phyloP scores from a whole-genome alignment of 1,140 invertebrate genomes.

The Anastrepha obliqua region DNA sequence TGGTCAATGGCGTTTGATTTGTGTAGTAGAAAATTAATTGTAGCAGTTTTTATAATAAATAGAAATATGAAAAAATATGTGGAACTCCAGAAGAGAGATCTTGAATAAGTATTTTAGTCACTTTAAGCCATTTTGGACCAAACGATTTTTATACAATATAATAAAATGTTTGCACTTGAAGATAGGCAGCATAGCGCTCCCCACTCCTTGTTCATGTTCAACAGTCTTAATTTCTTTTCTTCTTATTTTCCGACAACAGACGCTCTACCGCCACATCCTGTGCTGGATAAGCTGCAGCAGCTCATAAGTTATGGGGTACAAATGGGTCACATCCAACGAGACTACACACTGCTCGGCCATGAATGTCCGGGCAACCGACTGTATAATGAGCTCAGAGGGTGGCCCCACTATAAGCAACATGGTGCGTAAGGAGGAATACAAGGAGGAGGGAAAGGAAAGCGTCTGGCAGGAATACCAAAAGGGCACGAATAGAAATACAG shows the following conservation, averaged over 20 bases:
- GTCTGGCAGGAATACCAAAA: not conserved
- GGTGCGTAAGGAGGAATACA: not conserved
- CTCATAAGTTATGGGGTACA: constrained; percentile 79
- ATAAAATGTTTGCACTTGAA: no score
- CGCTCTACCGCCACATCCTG: constrained; percentile 75
- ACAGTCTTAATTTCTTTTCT: not conserved
- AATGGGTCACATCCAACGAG: constrained; percentile 75
- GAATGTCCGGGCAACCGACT: constrained; percentile 81
- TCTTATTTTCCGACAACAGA: constrained; percentile 72
- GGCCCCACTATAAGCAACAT: constrained; percentile 73
- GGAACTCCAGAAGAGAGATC: no score
- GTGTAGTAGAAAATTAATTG: no score
- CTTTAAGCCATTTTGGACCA: no score
- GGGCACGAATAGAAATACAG: not conserved
- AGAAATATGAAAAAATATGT: no score
- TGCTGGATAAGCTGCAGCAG: constrained; percentile 77
- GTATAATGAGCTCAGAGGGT: constrained; percentile 76
- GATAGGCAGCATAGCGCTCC: no score
- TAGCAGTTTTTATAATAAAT: no score
- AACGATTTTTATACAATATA: no score
- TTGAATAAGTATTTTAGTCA: no score
- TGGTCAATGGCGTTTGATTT: no score
- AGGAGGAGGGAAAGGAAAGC: not conserved
- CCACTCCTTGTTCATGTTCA: not conserved
- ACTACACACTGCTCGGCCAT: constrained; percentile 79